Base-by-base conservation (phyloP, 2,888 invertebrate genomes). In the Callosobruchus maculatus region DNA sequence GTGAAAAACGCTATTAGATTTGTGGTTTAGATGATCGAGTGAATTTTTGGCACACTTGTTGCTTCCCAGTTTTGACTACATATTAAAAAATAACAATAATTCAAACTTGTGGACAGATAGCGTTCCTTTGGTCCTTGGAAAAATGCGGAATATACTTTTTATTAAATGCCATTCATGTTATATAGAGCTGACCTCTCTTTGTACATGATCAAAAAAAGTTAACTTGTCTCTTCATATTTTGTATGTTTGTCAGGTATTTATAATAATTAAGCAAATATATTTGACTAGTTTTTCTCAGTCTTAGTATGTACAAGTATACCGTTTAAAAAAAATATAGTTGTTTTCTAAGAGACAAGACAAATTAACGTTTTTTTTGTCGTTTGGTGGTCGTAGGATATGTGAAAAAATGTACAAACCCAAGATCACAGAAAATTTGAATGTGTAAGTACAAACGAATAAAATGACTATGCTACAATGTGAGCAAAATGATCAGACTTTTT, bases 401-500 rank as follows among this genome's bases (percentile, higher is more conserved):
- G 74, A 71, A 74, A n/a, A 75, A 74, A 72, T 71, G 21, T 67
- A 77, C 74, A 77, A 77, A 76, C 76, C 72, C 76, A 76, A 75
- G 75, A 74, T 79, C 78, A 77, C 76, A 75, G 77, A 74, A 76
- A 76, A 73, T 78, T 77, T 79, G 80, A 81, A 80, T 77, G 76
- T 76, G 75, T 74, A 76, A 78, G 74, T 74, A 80, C 71, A 77
- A 79, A 71, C 74, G 75, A 77, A 78, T 78, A 49, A 13, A 49
- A 49, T 49, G 49, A 49, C 49, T 49, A 49, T 49, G 49, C 49
- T 49, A 49, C 49, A 77, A 72, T 74, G 76, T 82, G 82, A 82
- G 82, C 82, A 81, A 82, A 82, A 80, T 74, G 76, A 81, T 82
- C 82, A 82, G 81, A 82, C 81, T 81, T 81, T 72, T 75, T 74